phyloP scores from a whole-genome alignment of 2,888 invertebrate species.

The Hypsopygia costalis region DNA sequence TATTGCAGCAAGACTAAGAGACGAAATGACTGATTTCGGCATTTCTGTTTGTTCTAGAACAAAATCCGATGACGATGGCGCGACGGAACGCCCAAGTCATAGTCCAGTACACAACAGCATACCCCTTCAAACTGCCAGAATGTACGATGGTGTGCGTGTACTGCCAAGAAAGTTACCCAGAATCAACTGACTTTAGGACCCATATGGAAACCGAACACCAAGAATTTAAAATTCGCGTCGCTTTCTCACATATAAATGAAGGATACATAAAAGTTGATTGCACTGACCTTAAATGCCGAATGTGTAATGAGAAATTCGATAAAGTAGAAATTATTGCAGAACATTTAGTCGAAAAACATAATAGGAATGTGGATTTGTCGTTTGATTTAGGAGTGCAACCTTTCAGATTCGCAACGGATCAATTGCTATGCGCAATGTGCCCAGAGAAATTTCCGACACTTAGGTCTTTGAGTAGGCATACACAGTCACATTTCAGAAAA shows the following conservation, averaged over 20 bases:
- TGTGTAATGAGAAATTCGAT: slow-evolving; percentile 37
- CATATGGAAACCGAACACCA: slow-evolving; percentile 48
- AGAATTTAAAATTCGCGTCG: slow-evolving; percentile 36
- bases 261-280: slow-evolving; percentile 47
- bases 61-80: slow-evolving; percentile 49
- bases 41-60: slow-evolving; percentile 65
- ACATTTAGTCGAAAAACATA: slow-evolving; percentile 38
- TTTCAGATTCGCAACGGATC: slow-evolving; percentile 39
- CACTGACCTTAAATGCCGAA: slow-evolving; percentile 44
- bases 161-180: slow-evolving; percentile 46
- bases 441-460: slow-evolving; percentile 36
- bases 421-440: slow-evolving; percentile 47
- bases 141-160: slow-evolving; percentile 53
- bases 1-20: neutral
- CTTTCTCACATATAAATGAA: slow-evolving; percentile 36
- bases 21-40: slow-evolving; percentile 14
- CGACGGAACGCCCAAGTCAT: slow-evolving; percentile 57
- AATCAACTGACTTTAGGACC: slow-evolving; percentile 39
- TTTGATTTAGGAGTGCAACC: slow-evolving; percentile 47
- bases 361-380: slow-evolving; percentile 31
- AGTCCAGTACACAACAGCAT: slow-evolving; percentile 52
- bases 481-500: slow-evolving; percentile 46
- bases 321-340: slow-evolving; percentile 27
- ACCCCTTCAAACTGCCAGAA: slow-evolving; percentile 57
- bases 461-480: slow-evolving; percentile 46